phyloP scores from a whole-genome alignment of 1,140 invertebrate genomes.

The Steinernema khuongi region DNA sequence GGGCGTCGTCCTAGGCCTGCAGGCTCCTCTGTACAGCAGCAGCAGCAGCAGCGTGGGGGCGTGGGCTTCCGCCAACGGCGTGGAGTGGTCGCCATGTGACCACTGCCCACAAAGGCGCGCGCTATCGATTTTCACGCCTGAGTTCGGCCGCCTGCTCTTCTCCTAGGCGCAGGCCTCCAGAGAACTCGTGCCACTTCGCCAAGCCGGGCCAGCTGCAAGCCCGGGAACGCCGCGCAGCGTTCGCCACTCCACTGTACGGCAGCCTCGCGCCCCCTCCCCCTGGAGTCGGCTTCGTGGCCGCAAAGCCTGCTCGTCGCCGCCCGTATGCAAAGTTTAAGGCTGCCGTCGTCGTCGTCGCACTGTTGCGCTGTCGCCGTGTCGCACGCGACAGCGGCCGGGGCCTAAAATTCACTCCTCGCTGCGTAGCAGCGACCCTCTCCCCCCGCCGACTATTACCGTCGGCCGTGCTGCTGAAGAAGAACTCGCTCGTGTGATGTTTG shows the following conservation, averaged over 20 bases:
- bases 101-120: neutral
- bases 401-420: conserved; percentile 6
- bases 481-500: no score
- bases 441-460: neutral
- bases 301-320: neutral
- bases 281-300: neutral
- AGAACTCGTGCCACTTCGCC: neutral
- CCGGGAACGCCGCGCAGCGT: no score
- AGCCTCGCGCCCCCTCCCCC: neutral
- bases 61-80: neutral
- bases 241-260: no score
- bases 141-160: conserved; percentile 3
- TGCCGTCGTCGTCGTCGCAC: neutral
- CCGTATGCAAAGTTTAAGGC: conserved; percentile 2
- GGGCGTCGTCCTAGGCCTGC: neutral
- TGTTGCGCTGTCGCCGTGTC: neutral
- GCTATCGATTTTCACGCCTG: conserved; percentile 1
- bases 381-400: neutral
- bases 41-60: neutral
- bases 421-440: neutral
- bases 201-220: no score
- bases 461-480: no score
- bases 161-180: neutral
- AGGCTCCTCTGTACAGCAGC: neutral
- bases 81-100: neutral